A percentile compares a stretch with the other conserved stretches of the same genome.
phyloP scores from a whole-genome alignment of 2,888 invertebrate species.

The Coelinius sp. region DNA sequence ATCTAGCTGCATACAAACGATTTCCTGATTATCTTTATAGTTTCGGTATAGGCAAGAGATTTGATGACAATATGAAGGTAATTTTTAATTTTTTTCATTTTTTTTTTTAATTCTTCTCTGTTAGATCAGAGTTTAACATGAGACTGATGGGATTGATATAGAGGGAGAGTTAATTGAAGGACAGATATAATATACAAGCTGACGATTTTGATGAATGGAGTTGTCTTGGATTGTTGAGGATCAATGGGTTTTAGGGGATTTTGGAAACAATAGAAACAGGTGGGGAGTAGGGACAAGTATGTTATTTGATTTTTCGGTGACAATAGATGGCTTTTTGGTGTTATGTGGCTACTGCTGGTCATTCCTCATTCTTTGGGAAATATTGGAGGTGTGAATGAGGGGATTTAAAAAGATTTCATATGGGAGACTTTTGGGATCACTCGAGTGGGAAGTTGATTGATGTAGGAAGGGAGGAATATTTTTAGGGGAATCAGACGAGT shows the following conservation, averaged over 20 bases:
- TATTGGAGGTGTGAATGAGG: not conserved
- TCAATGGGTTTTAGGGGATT: not conserved
- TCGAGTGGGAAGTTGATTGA: too few relatives aligned
- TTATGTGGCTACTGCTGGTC: too few relatives aligned
- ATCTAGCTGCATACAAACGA: conserved; percentile 77
- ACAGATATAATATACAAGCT: not conserved
- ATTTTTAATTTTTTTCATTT: too few relatives aligned
- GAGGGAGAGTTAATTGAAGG: not conserved
- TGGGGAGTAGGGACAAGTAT: not conserved
- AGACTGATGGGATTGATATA: not conserved
- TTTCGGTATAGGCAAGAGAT: conserved; percentile 70
- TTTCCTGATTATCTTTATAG: conserved; percentile 72
- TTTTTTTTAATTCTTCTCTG: not conserved
- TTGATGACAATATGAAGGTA: conserved; percentile 68
- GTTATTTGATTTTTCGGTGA: not conserved
- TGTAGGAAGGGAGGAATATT: too few relatives aligned
- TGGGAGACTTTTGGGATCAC: too few relatives aligned
- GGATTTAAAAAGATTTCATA: too few relatives aligned
- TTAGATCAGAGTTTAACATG: not conserved
- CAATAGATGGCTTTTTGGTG: not conserved
- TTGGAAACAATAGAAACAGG: not conserved
- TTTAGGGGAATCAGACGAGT: too few relatives aligned
- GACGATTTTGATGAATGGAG: not conserved
- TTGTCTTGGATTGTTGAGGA: not conserved
- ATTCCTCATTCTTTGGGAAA: not conserved